Evolutionary conservation across 2,797 vertebrate genomes (phyloP), one percentile per base, ranked within the genome.

Genomic region (Meriones psammophilus): DNA sequence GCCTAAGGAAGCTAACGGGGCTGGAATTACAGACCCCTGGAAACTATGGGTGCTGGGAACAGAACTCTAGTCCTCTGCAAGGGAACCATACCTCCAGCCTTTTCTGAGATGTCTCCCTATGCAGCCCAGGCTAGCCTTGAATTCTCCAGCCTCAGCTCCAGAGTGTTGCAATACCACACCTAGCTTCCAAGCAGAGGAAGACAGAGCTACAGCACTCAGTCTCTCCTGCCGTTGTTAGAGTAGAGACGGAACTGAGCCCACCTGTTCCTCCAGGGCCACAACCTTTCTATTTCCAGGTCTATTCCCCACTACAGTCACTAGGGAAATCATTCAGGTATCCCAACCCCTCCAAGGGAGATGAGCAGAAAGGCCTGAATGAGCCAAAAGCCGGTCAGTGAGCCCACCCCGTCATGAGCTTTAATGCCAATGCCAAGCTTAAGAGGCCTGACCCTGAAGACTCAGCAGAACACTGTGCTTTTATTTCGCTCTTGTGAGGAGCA

Each of bases 321-420:
- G 0, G 0, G 71, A 92, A 86, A 89, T 58, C 69, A 62, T 9
- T 6, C 9, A 56, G 74, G 46, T 56, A 71, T 42, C 36, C 33
- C 50, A 50, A 14, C 50, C n/a, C 76, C 36, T 78, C 42, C 7
- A 36, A 92, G 17, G 8, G 24, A 33, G 30, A 54, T 30, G 69
- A 22, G 91, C 60, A 46, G 3, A 33, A 85, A 94, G 71, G 50
- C n/a, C 20, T 36, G 6, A 0, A 9, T 10, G 6, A 77, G 64
- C 71, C 83, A n/a, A 76, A 30, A 42, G 78, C 13, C 28, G 56
- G 0, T 58, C 73, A 4, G 33, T 18, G n/a, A 66, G 26, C 58
- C 84, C 20, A 12, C 7, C 33, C 1, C 0, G 22, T 3, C 10
- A 26, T 4, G 42, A 64, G 18, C 39, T n/a, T 15, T 46, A 36